A percentile compares a stretch with the other conserved stretches of the same genome.
phyloP scores from a whole-genome alignment of 2,888 invertebrate genomes.

The Gymnosoma rotundatum region DNA sequence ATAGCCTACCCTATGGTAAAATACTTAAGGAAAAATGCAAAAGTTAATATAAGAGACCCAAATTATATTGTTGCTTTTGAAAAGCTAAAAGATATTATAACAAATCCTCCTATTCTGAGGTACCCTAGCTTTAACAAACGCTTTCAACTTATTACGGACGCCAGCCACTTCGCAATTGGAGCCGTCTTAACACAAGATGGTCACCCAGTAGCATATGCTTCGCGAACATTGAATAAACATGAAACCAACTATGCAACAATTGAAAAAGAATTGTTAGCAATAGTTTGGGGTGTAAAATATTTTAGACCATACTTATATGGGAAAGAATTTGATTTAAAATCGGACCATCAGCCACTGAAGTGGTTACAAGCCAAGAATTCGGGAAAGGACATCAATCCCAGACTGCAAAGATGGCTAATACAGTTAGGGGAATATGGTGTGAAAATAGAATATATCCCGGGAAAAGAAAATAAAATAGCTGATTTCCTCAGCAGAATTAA shows the following conservation, averaged over 20 bases:
- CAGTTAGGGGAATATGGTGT: constrained; percentile 1
- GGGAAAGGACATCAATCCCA: constrained; percentile 63
- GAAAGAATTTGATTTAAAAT: constrained; percentile 67
- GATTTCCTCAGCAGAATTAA: not conserved
- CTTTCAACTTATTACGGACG: constrained; percentile 30
- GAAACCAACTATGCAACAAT: constrained; percentile 56
- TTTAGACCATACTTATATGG: constrained; percentile 78
- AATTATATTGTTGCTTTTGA: constrained; percentile 7
- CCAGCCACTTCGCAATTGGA: constrained; percentile 16
- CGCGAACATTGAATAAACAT: constrained; percentile 62
- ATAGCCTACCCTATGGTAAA: not conserved
- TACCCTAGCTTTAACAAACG: constrained; percentile 23
- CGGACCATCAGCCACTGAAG: constrained; percentile 62
- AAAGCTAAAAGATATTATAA: constrained; percentile 6
- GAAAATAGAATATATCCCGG: too few species aligned
- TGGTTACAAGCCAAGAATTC: constrained; percentile 43
- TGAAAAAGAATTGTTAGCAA: constrained; percentile 11
- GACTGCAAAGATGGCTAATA: constrained; percentile 59
- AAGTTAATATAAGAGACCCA: not conserved
- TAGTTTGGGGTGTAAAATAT: constrained; percentile 72
- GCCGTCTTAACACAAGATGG: constrained; percentile 53
- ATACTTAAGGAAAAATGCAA: not conserved
- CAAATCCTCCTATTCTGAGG: constrained; percentile 30
- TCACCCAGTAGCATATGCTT: constrained; percentile 70
- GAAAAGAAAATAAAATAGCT: constrained; percentile 62